phyloP scores from a whole-genome alignment of 1,140 invertebrate species.

The Ceratosolen fusciceps region DNA sequence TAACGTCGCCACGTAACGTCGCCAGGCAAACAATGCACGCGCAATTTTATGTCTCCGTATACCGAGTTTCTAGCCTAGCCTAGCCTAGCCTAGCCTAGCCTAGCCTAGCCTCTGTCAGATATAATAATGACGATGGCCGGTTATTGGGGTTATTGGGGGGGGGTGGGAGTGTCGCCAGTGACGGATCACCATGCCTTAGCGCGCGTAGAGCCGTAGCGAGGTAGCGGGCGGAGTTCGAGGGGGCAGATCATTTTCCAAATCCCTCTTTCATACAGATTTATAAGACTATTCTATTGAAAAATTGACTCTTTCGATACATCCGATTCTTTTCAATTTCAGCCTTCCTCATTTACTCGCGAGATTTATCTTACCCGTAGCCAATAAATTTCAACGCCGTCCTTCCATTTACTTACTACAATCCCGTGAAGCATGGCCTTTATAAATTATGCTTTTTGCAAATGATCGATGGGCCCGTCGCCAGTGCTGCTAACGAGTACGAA shows the following conservation, averaged over 20 bases:
- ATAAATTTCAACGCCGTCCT: too few species aligned
- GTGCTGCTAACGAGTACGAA: too few species aligned
- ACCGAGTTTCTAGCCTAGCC: background rate
- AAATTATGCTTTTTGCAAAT: too few species aligned
- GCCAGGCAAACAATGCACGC: background rate
- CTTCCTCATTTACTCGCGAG: background rate
- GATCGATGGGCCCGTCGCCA: too few species aligned
- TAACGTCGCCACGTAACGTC: too few species aligned
- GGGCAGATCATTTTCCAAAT: slow-evolving; percentile 32
- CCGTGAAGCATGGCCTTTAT: too few species aligned
- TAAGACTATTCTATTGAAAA: slow-evolving; percentile 39
- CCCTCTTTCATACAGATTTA: slow-evolving; percentile 39
- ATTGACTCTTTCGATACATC: slow-evolving; percentile 30
- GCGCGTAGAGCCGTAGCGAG: background rate
- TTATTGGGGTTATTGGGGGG: too few species aligned
- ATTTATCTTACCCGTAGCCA: background rate
- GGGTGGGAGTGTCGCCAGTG: too few species aligned
- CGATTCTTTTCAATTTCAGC: slow-evolving; percentile 43
- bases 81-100: background rate
- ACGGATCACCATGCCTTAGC: slow-evolving; percentile 35
- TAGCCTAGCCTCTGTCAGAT: background rate
- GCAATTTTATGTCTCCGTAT: slow-evolving; percentile 19
- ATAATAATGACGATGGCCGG: background rate
- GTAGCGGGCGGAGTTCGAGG: background rate
- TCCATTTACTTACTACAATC: too few species aligned